Evolutionary conservation across 2,888 invertebrate species (phyloP).

Genomic region (Tenthredo notha): DNA sequence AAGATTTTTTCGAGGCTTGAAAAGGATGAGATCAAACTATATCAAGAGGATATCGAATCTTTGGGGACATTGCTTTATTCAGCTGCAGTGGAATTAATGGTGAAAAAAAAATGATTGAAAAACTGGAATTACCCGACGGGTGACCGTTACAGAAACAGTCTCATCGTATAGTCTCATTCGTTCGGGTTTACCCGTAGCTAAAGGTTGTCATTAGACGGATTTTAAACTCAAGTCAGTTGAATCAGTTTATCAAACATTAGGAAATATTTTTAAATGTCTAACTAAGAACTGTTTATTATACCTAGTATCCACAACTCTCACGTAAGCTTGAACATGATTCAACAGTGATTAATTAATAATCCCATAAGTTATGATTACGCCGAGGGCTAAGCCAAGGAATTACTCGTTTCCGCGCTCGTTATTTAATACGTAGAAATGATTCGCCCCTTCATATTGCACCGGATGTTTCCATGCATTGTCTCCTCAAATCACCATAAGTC

Average conservation of each 20-base stretch:
- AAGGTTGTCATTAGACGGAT: constrained; percentile 20
- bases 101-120: not conserved
- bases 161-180: constrained; percentile 23
- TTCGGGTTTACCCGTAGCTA: constrained; percentile 35
- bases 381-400: constrained; percentile 21
- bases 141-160: constrained; percentile 43
- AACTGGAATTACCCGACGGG: constrained; percentile 4
- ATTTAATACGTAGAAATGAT: constrained; percentile 41
- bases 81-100: not conserved
- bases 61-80: constrained; percentile 32
- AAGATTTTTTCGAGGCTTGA: not conserved
- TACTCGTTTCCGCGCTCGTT: constrained; percentile 46
- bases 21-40: constrained; percentile 1
- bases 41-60: not conserved
- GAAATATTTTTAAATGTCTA: not conserved
- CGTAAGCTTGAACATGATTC: not conserved
- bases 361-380: constrained; percentile 20
- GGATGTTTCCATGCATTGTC: constrained; percentile 47
- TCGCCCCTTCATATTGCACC: constrained; percentile 17
- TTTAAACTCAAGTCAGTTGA: constrained; percentile 4
- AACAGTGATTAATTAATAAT: constrained; percentile 44
- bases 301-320: not conserved
- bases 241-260: constrained; percentile 30
- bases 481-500: constrained; percentile 44
- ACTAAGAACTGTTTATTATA: not conserved